phyloP scores from a whole-genome alignment of 35 echinoderm and acorn worm species.

The Holothuria glaberrima region DNA sequence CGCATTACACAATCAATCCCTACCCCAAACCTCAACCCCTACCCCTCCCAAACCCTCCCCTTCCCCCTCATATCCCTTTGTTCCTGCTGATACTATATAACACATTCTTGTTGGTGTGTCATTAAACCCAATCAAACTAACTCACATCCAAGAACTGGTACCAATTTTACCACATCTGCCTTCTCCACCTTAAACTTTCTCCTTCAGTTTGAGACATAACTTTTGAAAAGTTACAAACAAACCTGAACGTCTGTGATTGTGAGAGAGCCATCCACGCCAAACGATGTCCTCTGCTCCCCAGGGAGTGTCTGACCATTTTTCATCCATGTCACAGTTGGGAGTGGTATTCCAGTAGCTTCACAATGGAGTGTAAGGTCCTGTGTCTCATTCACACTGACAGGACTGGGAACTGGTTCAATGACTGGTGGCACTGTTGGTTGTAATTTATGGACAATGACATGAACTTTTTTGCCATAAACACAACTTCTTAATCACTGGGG shows the following conservation, averaged over 20 bases:
- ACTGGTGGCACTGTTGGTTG: constrained; percentile 62
- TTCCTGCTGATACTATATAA: too few relatives aligned
- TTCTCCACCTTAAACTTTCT: not conserved
- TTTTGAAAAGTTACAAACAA: not conserved
- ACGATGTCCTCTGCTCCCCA: constrained; percentile 25
- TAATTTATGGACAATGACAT: too few relatives aligned
- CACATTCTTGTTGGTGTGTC: too few relatives aligned
- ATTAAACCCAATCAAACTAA: too few relatives aligned
- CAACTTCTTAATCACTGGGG: too few relatives aligned
- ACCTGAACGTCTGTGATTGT: constrained; percentile 79
- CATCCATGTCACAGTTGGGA: constrained; percentile 70
- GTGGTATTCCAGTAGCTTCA: constrained; percentile 70
- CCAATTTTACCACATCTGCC: not conserved
- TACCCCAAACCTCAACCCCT: too few relatives aligned
- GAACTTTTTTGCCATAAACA: too few relatives aligned
- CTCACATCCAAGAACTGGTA: too few relatives aligned
- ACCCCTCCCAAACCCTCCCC: not conserved
- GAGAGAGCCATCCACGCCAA: constrained; percentile 65
- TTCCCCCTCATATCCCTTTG: not conserved
- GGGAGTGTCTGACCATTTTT: constrained; percentile 73
- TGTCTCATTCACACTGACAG: constrained; percentile 23
- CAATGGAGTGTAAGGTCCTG: constrained; percentile 62
- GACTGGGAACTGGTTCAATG: constrained; percentile 2
- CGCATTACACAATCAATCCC: too few relatives aligned
- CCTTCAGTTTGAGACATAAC: not conserved